Percentiles rank a stretch among this genome's conserved stretches.
phyloP scores from a whole-genome alignment of 2,888 invertebrate species.

The Drosophila mimetica region DNA sequence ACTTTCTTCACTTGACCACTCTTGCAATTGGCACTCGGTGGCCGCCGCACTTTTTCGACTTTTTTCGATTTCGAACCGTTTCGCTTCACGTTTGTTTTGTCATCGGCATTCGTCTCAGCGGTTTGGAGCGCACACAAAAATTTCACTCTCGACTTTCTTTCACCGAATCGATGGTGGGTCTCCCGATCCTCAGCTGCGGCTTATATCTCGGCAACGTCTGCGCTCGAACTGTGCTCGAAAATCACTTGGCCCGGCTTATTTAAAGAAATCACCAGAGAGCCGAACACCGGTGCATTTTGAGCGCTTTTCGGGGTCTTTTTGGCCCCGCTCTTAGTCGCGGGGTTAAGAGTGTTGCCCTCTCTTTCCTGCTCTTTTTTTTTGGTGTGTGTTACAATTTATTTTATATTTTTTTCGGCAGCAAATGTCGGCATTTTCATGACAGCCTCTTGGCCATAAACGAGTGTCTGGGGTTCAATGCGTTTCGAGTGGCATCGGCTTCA shows the following conservation, averaged over 20 bases:
- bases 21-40: slow-evolving; percentile 57
- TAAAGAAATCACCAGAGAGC: slow-evolving; percentile 76
- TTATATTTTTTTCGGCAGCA: slow-evolving; percentile 25
- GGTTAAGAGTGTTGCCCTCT: slow-evolving; percentile 30
- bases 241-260: slow-evolving; percentile 63
- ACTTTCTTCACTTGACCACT: slow-evolving; percentile 66
- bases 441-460: slow-evolving; percentile 27
- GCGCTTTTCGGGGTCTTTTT: slow-evolving; percentile 19
- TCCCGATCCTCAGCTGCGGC: slow-evolving; percentile 46
- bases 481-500: slow-evolving; percentile 51
- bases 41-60: slow-evolving; percentile 35
- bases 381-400: slow-evolving; percentile 33
- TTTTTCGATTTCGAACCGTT: slow-evolving; percentile 43
- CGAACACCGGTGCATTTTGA: slow-evolving; percentile 37
- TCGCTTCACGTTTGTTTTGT: slow-evolving; percentile 50
- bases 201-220: slow-evolving; percentile 71
- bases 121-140: slow-evolving; percentile 47
- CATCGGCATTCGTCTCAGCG: slow-evolving; percentile 54
- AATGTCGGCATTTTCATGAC: slow-evolving; percentile 24
- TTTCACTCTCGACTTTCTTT: slow-evolving; percentile 77
- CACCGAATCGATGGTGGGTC: slow-evolving; percentile 30
- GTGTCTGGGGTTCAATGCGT: slow-evolving; percentile 65
- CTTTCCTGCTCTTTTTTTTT: slow-evolving; percentile 29
- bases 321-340: slow-evolving; percentile 53
- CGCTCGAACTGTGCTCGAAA: slow-evolving; percentile 75